Evolutionary conservation across 2,797 vertebrate genomes (phyloP).

Genomic region (Pogonophryne albipinna): DNA sequence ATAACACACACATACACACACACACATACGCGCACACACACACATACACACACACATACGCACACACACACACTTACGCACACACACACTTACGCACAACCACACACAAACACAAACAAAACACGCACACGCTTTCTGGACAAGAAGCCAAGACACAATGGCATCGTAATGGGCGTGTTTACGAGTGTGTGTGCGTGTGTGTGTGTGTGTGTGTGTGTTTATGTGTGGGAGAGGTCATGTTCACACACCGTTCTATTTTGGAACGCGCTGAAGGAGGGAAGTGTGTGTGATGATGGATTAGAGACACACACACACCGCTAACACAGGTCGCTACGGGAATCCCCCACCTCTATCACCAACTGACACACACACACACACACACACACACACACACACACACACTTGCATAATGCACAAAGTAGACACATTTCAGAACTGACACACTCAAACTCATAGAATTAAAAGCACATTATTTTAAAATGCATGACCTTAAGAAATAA

Average conservation of each 20-base stretch:
- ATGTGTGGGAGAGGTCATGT: conserved; percentile 86
- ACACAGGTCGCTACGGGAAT: conserved; percentile 64
- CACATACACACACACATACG: too few species aligned
- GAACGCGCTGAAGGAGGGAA: conserved; percentile 80
- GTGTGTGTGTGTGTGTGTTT: conserved; percentile 62
- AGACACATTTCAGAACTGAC: not conserved
- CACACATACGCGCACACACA: conserved; percentile 8
- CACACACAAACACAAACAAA: conserved; percentile 33
- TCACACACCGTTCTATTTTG: conserved; percentile 85
- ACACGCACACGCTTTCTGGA: conserved; percentile 55
- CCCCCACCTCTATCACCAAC: conserved; percentile 47
- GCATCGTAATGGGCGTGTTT: conserved; percentile 75
- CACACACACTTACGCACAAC: too few species aligned
- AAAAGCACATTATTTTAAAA: not conserved
- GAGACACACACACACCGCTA: conserved; percentile 59
- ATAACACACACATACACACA: conserved; percentile 41
- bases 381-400: conserved; percentile 31
- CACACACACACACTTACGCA: too few species aligned
- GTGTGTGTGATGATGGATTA: conserved; percentile 84
- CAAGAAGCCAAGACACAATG: conserved; percentile 74
- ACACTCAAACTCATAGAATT: conserved; percentile 3
- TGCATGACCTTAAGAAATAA: not conserved
- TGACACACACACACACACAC: conserved; percentile 29
- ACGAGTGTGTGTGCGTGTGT: conserved; percentile 39
- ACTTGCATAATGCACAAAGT: conserved; percentile 19